A percentile compares a stretch with the other conserved stretches of the same genome.
Evolutionary conservation across 2,888 invertebrate genomes (phyloP).

Genomic region (Sinodicranocentrus sp.): DNA sequence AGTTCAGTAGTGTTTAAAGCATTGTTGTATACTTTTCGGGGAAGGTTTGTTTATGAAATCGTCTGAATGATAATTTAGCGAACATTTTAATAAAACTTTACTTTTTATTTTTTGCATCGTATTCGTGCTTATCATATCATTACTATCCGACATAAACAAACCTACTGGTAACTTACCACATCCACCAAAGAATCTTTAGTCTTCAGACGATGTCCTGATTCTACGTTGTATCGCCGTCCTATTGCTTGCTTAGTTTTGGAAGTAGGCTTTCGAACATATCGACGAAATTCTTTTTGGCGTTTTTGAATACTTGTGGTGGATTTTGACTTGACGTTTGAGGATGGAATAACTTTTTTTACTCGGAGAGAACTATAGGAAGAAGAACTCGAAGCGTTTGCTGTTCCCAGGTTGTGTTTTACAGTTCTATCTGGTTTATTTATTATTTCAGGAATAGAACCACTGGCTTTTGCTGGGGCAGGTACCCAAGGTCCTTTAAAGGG

Average conservation of each 20-base stretch:
- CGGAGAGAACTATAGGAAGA: conserved; percentile 1
- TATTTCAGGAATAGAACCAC: conserved; percentile 27
- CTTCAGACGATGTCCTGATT: conserved; percentile 61
- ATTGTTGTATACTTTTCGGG: too few species aligned
- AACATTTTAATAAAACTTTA: too few species aligned
- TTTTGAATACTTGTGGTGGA: neutral
- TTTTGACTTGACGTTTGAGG: neutral
- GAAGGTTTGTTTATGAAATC: too few species aligned
- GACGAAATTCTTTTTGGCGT: neutral
- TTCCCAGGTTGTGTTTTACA: neutral
- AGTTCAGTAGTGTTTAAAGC: too few species aligned
- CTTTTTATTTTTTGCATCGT: too few species aligned
- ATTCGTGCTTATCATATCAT: too few species aligned
- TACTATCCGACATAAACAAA: too few species aligned
- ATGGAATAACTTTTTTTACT: neutral
- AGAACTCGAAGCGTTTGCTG: conserved; percentile 3
- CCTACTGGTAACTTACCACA: conserved; percentile 74
- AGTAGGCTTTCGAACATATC: neutral
- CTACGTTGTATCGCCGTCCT: neutral
- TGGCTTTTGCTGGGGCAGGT: conserved; percentile 67
- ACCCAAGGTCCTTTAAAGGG: conserved; percentile 73
- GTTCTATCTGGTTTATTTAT: too few species aligned
- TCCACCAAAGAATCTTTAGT: conserved; percentile 74
- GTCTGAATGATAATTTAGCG: too few species aligned
- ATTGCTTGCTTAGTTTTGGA: conserved; percentile 20